Evolutionary conservation across 37 sponge, comb jelly and placozoan genomes (phyloP).

Genomic region (Crambe crambe): DNA sequence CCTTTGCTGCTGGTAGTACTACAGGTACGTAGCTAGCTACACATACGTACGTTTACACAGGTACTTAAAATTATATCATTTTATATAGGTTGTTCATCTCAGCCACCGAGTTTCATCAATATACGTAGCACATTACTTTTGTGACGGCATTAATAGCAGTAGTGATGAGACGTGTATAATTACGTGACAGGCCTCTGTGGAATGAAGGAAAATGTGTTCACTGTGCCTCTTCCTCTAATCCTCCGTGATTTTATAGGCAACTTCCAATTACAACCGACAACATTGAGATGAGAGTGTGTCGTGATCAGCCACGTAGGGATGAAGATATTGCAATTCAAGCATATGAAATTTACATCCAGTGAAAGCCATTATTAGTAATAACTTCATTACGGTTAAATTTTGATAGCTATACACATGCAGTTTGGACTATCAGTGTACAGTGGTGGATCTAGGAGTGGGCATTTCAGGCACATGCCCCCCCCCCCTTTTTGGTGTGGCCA

Average conservation of each 20-base stretch:
- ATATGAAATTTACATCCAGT: neutral
- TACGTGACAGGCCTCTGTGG: slow-evolving; percentile 25
- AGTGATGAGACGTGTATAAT: neutral
- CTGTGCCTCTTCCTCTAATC: neutral
- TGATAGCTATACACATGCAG: too few species aligned
- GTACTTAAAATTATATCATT: too few species aligned
- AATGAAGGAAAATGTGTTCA: slow-evolving; percentile 26
- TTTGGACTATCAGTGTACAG: too few species aligned
- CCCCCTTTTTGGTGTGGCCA: too few species aligned
- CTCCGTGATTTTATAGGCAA: slow-evolving; percentile 30
- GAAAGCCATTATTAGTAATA: too few species aligned
- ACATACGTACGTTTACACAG: slow-evolving; percentile 7
- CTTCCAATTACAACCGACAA: neutral
- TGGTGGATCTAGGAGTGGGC: too few species aligned
- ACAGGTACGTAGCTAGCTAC: too few species aligned
- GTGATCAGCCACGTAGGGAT: neutral
- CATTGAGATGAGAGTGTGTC: slow-evolving; percentile 35
- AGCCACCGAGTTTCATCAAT: too few species aligned
- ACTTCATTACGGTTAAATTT: too few species aligned
- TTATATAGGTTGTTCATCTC: too few species aligned
- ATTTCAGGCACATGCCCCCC: too few species aligned
- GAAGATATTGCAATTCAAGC: neutral
- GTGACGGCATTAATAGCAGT: slow-evolving; percentile 8
- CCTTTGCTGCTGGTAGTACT: slow-evolving; percentile 25
- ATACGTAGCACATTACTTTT: slow-evolving; percentile 40